These are phyloP conservation scores for Phymanthus crucifer DNA, from an alignment of 92 coral and sea anemone species.

Conservation along the genomic window DNA sequence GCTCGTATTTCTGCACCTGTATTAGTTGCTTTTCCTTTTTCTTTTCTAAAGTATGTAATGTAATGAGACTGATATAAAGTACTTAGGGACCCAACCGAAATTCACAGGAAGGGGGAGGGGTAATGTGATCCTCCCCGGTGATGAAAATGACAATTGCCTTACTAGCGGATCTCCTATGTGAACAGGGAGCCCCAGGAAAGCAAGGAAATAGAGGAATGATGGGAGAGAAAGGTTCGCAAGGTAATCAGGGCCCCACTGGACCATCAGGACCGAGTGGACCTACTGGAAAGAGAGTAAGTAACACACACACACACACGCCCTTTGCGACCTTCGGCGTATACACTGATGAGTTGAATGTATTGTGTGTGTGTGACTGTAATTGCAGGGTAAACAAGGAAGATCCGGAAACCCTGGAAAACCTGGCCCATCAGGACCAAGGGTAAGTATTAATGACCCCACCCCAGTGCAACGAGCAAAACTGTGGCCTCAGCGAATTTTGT, in stretches of 20 bases:
- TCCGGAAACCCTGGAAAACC: slow-evolving; percentile 50
- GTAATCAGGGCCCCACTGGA: slow-evolving; percentile 52
- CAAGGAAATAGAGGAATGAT: slow-evolving; percentile 48
- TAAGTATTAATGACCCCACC: background rate
- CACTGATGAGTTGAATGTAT: too few relatives aligned
- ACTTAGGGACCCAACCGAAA: too few relatives aligned
- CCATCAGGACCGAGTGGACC: slow-evolving; percentile 51
- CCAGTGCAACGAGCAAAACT: background rate
- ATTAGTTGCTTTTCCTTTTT: too few relatives aligned
- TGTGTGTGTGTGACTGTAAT: background rate
- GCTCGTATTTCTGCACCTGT: too few relatives aligned
- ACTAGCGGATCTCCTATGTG: too few relatives aligned
- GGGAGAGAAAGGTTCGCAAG: slow-evolving; percentile 66
- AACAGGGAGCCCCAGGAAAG: slow-evolving; percentile 59
- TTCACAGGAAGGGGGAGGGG: too few relatives aligned
- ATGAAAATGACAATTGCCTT: too few relatives aligned
- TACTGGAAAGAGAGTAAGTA: slow-evolving; percentile 60
- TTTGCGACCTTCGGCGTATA: too few relatives aligned
- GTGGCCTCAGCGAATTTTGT: too few relatives aligned
- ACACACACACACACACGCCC: background rate
- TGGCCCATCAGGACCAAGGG: slow-evolving; percentile 63
- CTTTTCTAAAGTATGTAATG: too few relatives aligned
- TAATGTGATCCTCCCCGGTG: too few relatives aligned
- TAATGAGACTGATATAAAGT: too few relatives aligned
- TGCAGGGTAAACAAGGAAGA: slow-evolving; percentile 49